Evolutionary conservation across 2,797 vertebrate species (phyloP).

Genomic region (Epinephelus awoara): DNA sequence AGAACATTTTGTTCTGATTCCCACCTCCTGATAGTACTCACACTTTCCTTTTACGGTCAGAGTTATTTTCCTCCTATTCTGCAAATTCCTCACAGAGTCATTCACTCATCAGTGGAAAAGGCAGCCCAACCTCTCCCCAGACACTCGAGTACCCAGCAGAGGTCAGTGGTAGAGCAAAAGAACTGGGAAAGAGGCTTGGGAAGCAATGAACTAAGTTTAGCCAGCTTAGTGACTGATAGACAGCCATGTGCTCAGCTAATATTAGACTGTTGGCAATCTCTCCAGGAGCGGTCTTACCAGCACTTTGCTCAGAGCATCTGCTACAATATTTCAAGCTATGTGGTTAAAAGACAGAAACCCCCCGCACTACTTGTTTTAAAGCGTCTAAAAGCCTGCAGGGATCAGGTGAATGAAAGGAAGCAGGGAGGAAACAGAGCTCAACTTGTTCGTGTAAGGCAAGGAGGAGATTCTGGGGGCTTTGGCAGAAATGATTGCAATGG

Average conservation of each 20-base stretch:
- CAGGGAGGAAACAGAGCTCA: constrained; percentile 52
- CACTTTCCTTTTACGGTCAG: constrained; percentile 66
- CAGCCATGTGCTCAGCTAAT: constrained; percentile 84
- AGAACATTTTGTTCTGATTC: constrained; percentile 66
- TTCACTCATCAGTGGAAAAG: constrained; percentile 60
- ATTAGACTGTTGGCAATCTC: constrained; percentile 81
- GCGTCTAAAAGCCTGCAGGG: constrained; percentile 39
- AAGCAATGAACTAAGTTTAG: constrained; percentile 80
- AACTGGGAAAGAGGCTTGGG: constrained; percentile 68
- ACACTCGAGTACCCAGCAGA: constrained; percentile 60
- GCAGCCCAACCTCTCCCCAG: constrained; percentile 55
- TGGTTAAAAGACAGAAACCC: constrained; percentile 30
- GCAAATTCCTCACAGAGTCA: constrained; percentile 60
- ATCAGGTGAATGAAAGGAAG: constrained; percentile 67
- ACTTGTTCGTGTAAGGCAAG: constrained; percentile 31
- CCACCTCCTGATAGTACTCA: constrained; percentile 38
- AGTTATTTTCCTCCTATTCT: constrained; percentile 53
- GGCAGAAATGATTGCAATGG: constrained; percentile 40
- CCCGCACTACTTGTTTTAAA: constrained; percentile 38
- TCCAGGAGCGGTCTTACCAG: constrained; percentile 67
- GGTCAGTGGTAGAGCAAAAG: constrained; percentile 54
- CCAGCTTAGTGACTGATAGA: constrained; percentile 80
- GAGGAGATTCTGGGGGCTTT: constrained; percentile 51
- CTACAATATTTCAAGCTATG: constrained; percentile 65
- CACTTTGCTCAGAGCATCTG: constrained; percentile 65